Percentiles rank a stretch among this genome's conserved stretches.
These are phyloP conservation scores for Glyptemys insculpta DNA, from an alignment of 2,797 vertebrate genomes.

Conservation along the genomic window DNA sequence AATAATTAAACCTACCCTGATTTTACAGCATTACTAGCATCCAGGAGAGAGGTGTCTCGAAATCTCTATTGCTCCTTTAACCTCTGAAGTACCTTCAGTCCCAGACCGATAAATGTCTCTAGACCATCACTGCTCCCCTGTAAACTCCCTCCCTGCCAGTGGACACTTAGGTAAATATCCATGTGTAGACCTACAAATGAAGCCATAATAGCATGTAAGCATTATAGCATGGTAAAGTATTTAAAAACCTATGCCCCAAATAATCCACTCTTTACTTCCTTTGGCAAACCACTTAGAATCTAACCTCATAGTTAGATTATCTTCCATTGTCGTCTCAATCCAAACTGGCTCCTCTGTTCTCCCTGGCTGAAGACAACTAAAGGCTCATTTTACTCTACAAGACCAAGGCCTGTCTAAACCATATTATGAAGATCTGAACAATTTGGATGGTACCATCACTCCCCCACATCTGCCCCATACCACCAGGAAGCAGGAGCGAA, in stretches of 20 bases:
- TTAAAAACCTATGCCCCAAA: neutral
- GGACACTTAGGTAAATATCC: neutral
- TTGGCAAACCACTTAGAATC: neutral
- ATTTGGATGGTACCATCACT: neutral
- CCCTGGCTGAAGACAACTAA: neutral
- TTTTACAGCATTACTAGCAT: neutral
- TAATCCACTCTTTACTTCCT: neutral
- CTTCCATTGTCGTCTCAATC: neutral
- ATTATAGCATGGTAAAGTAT: neutral
- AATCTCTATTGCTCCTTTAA: neutral
- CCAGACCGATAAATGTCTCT: neutral
- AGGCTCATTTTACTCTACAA: no score
- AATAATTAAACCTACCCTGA: slow-evolving; percentile 38
- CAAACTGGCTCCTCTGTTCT: neutral
- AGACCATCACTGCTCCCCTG: rapidly evolving
- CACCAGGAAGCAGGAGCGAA: no score
- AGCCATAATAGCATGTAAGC: neutral
- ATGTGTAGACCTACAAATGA: neutral
- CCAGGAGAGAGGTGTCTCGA: neutral
- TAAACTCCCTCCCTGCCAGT: neutral
- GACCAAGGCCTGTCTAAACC: neutral
- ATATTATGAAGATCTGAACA: neutral
- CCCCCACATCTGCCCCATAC: no score
- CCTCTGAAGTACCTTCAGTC: neutral
- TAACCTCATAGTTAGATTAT: neutral